Evolutionary conservation across 1,140 invertebrate species (phyloP).

Genomic region (Trichogramma pretiosum): DNA sequence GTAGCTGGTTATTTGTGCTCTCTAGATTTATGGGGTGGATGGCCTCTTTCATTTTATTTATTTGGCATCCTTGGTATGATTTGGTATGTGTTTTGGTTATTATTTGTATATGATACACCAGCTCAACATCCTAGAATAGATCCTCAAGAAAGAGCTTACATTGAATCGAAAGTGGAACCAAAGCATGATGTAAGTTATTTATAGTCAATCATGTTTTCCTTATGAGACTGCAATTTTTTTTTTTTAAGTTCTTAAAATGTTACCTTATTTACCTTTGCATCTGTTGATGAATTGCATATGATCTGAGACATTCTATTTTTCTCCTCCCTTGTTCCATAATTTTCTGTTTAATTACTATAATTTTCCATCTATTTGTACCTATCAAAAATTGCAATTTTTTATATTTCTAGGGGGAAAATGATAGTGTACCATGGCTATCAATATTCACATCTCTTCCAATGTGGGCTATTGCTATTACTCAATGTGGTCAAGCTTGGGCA

Average conservation of each 20-base stretch:
- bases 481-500: conserved; percentile 88
- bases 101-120: conserved; percentile 67
- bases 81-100: conserved; percentile 73
- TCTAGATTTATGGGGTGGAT: conserved; percentile 58
- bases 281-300: no score
- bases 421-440: conserved; percentile 60
- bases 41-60: conserved; percentile 72
- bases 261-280: no score
- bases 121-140: conserved; percentile 70
- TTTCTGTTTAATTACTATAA: no score
- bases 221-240: no score
- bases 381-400: conserved; percentile 11
- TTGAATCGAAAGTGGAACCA: conserved; percentile 47
- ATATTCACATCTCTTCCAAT: conserved; percentile 75
- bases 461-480: conserved; percentile 79
- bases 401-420: conserved; percentile 23
- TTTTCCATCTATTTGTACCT: no score
- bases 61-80: conserved; percentile 64
- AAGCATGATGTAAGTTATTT: conserved; percentile 30
- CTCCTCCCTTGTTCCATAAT: no score
- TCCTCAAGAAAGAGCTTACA: conserved; percentile 57
- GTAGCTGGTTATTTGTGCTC: conserved; percentile 66
- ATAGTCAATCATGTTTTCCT: no score
- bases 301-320: no score
- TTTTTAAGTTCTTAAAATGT: no score